Conservation (phyloP, 2,797 vertebrate genomes). For the Micromesistius poutassou region DNA sequence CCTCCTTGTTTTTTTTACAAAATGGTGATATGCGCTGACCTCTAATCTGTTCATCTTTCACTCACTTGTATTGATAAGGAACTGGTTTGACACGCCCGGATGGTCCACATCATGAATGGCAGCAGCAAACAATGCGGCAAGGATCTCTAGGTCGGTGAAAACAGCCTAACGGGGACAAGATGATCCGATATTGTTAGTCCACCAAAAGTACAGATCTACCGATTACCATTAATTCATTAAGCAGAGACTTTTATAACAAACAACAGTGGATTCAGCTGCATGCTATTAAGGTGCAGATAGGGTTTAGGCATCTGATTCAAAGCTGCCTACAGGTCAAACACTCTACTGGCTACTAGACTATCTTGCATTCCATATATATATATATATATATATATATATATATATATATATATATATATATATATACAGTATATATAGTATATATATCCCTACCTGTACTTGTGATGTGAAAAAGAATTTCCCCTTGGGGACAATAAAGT, state of each 20-base stretch:
- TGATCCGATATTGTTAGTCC: neutral
- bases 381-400: neutral
- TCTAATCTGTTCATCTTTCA: conserved; percentile 6
- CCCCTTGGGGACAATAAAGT: too few species aligned
- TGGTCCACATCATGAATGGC: conserved; percentile 94
- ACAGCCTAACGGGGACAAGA: conserved; percentile 75
- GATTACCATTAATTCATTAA: too few species aligned
- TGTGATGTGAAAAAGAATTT: too few species aligned
- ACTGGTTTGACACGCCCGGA: conserved; percentile 93
- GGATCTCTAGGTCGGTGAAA: conserved; percentile 90
- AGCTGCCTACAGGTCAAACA: neutral
- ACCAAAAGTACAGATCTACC: neutral
- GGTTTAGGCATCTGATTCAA: neutral
- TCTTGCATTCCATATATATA: neutral
- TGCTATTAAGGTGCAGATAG: neutral
- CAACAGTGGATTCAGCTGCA: neutral
- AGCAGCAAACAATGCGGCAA: conserved; percentile 88
- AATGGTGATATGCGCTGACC: neutral
- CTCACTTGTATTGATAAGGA: conserved; percentile 95
- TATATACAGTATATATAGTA: too few species aligned
- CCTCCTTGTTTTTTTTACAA: neutral
- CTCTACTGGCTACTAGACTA: neutral
- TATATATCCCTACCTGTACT: too few species aligned
- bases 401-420: too few species aligned
- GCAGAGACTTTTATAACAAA: too few species aligned